Evolutionary conservation across 2,113 vertebrate genomes (phyloP).

Genomic region (Phoxinus phoxinus): DNA sequence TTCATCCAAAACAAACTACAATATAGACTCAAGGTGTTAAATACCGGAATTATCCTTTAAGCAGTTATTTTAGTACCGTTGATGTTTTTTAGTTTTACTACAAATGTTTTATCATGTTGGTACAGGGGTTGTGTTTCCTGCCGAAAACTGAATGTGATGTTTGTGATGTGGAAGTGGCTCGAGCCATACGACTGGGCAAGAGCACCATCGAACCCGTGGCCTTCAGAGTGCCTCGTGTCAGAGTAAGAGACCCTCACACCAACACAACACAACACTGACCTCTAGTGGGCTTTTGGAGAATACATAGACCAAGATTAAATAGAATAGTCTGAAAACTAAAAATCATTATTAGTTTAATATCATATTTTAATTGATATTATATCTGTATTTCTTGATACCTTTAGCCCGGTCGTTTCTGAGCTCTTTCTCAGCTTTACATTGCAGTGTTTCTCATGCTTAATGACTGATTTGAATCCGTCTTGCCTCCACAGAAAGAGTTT

Average conservation of each 20-base stretch:
- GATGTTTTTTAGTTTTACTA: no score
- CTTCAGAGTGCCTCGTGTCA: constrained; percentile 90
- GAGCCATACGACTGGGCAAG: constrained; percentile 86
- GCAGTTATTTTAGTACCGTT: no score
- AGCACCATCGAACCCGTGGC: constrained; percentile 85
- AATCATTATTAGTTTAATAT: neutral
- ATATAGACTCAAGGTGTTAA: no score
- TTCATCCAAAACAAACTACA: no score
- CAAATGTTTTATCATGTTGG: neutral
- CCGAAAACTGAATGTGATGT: constrained; percentile 88
- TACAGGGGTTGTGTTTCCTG: constrained; percentile 88
- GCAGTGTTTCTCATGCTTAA: neutral
- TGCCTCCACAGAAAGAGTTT: constrained; percentile 88
- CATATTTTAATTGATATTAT: neutral
- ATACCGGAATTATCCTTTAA: no score
- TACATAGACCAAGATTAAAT: no score
- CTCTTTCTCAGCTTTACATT: neutral
- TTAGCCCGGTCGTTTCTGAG: neutral
- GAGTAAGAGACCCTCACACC: constrained; percentile 71
- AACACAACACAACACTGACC: neutral
- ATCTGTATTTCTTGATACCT: neutral
- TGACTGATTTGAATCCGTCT: neutral
- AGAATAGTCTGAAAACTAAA: neutral
- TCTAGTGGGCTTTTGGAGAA: no score
- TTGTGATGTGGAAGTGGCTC: constrained; percentile 87